Percentiles rank a stretch among this genome's conserved stretches.
Conservation (phyloP, 2,113 vertebrate genomes). For the Chloroceryle aenea region DNA sequence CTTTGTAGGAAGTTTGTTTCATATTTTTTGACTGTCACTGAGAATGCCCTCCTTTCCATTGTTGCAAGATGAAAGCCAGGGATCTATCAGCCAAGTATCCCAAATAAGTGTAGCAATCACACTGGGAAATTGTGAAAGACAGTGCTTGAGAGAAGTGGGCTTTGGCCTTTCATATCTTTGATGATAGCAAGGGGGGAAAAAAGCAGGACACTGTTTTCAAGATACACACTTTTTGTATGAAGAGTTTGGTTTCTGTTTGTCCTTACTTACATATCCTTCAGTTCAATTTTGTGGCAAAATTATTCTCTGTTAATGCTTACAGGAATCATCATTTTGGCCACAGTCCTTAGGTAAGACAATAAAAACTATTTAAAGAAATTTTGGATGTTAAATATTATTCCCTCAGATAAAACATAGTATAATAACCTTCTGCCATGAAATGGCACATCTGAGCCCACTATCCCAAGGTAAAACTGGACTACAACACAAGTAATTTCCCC, state of each 20-base stretch:
- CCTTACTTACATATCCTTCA: neutral
- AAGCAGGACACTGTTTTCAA: neutral
- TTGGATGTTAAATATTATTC: neutral
- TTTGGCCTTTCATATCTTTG: conserved; percentile 42
- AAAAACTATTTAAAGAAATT: neutral
- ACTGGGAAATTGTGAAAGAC: conserved; percentile 30
- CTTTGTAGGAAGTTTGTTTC: conserved; percentile 45
- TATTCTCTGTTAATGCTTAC: neutral
- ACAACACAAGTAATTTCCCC: neutral
- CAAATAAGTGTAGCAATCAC: conserved; percentile 54
- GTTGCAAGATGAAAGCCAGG: conserved; percentile 56
- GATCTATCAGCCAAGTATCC: conserved; percentile 47
- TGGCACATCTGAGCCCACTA: neutral
- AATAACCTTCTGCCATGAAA: neutral
- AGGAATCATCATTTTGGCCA: neutral
- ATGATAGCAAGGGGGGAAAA: neutral
- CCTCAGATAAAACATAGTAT: neutral
- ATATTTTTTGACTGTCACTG: neutral
- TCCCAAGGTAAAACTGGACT: neutral
- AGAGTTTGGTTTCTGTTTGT: conserved; percentile 1
- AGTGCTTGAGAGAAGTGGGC: conserved; percentile 55
- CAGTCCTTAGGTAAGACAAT: neutral
- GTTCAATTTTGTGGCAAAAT: neutral
- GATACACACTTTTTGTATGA: neutral
- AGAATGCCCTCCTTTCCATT: conserved; percentile 25